These are phyloP conservation scores for Camponotus floridanus DNA, from an alignment of 1,140 invertebrate genomes.

Conservation along the genomic window DNA sequence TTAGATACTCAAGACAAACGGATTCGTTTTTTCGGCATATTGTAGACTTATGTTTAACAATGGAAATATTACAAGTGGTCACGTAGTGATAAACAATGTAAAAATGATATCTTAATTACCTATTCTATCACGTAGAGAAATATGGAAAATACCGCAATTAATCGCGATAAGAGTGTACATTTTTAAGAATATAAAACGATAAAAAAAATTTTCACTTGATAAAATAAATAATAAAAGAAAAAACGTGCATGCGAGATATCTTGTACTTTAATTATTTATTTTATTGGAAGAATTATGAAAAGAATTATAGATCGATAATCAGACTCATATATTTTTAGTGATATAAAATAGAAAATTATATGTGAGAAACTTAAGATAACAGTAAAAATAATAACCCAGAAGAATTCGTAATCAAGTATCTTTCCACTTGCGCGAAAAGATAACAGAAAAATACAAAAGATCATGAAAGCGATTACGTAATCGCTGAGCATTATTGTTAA, in stretches of 20 bases:
- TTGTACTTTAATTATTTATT: too few species aligned
- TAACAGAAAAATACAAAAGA: constrained; percentile 11
- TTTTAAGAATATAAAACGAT: neutral
- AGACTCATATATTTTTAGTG: too few species aligned
- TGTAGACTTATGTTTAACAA: neutral
- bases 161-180: neutral
- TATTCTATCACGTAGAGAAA: neutral
- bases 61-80: neutral
- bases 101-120: neutral
- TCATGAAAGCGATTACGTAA: neutral
- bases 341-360: too few species aligned
- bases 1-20: constrained; percentile 51
- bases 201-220: neutral
- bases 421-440: neutral
- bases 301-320: too few species aligned
- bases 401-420: too few species aligned
- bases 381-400: too few species aligned
- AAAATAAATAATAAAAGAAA: neutral
- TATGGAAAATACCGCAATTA: neutral
- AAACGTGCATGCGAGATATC: neutral
- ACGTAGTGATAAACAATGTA: constrained; percentile 18
- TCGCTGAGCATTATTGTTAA: neutral
- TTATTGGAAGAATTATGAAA: too few species aligned
- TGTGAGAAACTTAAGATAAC: too few species aligned
- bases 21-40: neutral